Evolutionary conservation across 2,888 invertebrate species (phyloP), one percentile per base, ranked within the genome.

Genomic region (Seira ritae): DNA sequence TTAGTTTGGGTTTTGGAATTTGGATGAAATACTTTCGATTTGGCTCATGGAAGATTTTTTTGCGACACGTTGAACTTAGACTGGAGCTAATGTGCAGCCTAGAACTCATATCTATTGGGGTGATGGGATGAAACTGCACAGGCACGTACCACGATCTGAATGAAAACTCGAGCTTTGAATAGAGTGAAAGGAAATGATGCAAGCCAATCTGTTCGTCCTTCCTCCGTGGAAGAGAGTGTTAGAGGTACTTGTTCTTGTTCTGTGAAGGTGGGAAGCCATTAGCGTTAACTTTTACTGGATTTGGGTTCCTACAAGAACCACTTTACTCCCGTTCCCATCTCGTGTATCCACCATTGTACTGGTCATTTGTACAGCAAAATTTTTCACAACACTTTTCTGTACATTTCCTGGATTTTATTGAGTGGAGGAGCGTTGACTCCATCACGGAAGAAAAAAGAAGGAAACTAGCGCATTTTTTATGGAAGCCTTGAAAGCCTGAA

Each of bases 241-340:
- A 31, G n/a, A n/a, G 55, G 17, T 55, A 55, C 17, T 55, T 55
- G 31, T 31, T 31, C 55, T 55, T 55, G 31, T 31, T 31, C 55
- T 55, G 3, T 62, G 77, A 77, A 77, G 71, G 71, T 78, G 71
- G 78, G 71, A 78, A 78, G 46, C 71, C 78, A 71, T 78, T 78
- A 71, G 78, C 78, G 62, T 78, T 78, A 78, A 70, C 65, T 78
- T 78, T 78, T 78, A 78, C 78, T 62, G 78, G 71, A 37, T 65
- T 78, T 78, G 71, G 78, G 24, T 22, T 65, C 65, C 55, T 55
- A 55, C 55, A 55, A 17, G 31, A 31, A 31, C 31, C 55, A 17
- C 55, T 55, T 55, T 31, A 8, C 8, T 31, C 31, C 8, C 31
- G 2, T 31, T 31, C 31, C 31, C 31, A n/a, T n/a, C n/a, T n/a